Evolutionary conservation across 2,113 vertebrate species (phyloP).

Genomic region (Illadopsis cleaveri): DNA sequence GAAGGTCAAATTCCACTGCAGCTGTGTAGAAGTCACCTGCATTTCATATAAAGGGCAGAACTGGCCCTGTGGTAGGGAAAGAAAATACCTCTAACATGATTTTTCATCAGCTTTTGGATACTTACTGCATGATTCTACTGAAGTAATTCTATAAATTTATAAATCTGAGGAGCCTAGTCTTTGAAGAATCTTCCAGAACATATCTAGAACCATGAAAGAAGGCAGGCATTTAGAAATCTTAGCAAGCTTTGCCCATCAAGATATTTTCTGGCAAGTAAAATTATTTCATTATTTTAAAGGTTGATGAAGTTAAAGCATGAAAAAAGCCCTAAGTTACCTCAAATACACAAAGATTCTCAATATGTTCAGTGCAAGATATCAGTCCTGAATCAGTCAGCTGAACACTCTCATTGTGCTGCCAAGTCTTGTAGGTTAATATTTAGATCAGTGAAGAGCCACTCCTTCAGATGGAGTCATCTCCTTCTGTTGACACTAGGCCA

Average conservation of each 20-base stretch:
- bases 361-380: not conserved
- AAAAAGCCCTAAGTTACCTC: not conserved
- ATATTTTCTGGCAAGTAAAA: not conserved
- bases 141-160: not conserved
- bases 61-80: not conserved
- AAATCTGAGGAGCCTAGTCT: not conserved
- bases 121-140: not conserved
- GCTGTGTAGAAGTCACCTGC: constrained; percentile 10
- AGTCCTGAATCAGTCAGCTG: not conserved
- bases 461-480: not conserved
- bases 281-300: not conserved
- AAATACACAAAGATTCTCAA: not conserved
- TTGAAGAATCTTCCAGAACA: not conserved
- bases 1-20: constrained; percentile 47
- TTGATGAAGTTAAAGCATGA: not conserved
- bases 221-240: not conserved
- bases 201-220: not conserved
- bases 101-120: not conserved
- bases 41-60: not conserved
- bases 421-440: not conserved
- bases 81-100: not conserved
- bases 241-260: not conserved
- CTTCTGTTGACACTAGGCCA: not conserved
- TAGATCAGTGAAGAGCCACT: not conserved
- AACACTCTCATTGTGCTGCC: not conserved